Conservation (phyloP, 2,888 invertebrate species). For the Agrotis clavis region DNA sequence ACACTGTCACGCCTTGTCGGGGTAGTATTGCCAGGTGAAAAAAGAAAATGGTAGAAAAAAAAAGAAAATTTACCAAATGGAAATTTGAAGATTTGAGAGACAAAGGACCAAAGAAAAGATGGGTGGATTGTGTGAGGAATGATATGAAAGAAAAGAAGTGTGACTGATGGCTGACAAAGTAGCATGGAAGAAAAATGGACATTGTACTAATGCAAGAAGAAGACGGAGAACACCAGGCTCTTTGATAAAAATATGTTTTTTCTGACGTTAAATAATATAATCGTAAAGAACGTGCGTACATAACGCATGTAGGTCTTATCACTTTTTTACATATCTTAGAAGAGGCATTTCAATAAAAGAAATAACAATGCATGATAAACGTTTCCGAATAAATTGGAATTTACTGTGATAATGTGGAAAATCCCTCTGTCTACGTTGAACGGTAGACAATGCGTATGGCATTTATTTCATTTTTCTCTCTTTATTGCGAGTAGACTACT, state of each 20-base stretch:
- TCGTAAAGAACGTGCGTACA: no score
- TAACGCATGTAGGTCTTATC: not conserved
- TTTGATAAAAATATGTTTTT: not conserved
- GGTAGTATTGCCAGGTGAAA: conserved; percentile 44
- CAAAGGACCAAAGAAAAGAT: no score
- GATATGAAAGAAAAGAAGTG: no score
- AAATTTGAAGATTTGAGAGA: not conserved
- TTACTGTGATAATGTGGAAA: not conserved
- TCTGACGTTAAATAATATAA: not conserved
- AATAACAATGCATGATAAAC: conserved; percentile 15
- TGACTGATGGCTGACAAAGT: no score
- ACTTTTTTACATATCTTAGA: conserved; percentile 10
- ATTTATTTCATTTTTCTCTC: not conserved
- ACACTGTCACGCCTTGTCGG: conserved; percentile 74
- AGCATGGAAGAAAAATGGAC: no score
- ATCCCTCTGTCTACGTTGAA: not conserved
- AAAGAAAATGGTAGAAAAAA: conserved; percentile 31
- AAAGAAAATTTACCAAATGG: not conserved
- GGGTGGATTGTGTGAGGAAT: no score
- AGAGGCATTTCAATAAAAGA: conserved; percentile 6
- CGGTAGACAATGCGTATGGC: not conserved
- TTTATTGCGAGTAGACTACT: no score
- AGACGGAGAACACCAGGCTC: no score
- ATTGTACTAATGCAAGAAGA: no score
- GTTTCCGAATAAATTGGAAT: not conserved